A percentile compares a stretch with the other conserved stretches of the same genome.
Evolutionary conservation across 2,113 vertebrate genomes (phyloP).

Genomic region (Gymnocephalus cernua): DNA sequence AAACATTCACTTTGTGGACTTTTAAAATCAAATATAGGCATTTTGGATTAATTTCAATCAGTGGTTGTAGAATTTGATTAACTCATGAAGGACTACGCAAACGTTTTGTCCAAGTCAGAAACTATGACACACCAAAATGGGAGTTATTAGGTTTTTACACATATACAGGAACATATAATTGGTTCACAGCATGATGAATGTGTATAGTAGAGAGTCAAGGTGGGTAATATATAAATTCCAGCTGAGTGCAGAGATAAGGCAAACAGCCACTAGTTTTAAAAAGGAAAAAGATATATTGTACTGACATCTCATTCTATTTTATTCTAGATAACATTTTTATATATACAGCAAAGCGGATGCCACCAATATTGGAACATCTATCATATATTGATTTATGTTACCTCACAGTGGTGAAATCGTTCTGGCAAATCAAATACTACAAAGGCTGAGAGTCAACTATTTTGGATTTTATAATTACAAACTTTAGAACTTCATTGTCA

Average conservation of each 20-base stretch:
- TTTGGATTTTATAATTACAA: not conserved
- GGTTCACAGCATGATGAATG: slow-evolving; percentile 53
- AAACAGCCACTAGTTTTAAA: slow-evolving; percentile 13
- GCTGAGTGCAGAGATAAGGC: slow-evolving; percentile 45
- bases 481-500: not conserved
- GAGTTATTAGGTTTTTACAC: slow-evolving; percentile 8
- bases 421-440: slow-evolving; percentile 8
- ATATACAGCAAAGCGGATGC: not conserved
- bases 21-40: not conserved
- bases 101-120: not conserved
- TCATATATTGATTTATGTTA: slow-evolving; percentile 41
- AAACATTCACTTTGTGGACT: not conserved
- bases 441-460: slow-evolving; percentile 1
- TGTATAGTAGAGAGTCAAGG: slow-evolving; percentile 8
- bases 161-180: slow-evolving; percentile 45
- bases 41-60: not conserved
- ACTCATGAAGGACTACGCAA: not conserved
- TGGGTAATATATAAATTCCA: slow-evolving; percentile 35
- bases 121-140: not conserved
- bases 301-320: slow-evolving; percentile 39
- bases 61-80: not conserved
- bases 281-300: slow-evolving; percentile 21
- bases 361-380: slow-evolving; percentile 21
- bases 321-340: slow-evolving; percentile 37
- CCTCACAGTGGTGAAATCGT: not conserved